Evolutionary conservation across 2,888 invertebrate genomes (phyloP), one percentile per base, ranked within the genome.

Genomic region (Pasiphila rectangulata): DNA sequence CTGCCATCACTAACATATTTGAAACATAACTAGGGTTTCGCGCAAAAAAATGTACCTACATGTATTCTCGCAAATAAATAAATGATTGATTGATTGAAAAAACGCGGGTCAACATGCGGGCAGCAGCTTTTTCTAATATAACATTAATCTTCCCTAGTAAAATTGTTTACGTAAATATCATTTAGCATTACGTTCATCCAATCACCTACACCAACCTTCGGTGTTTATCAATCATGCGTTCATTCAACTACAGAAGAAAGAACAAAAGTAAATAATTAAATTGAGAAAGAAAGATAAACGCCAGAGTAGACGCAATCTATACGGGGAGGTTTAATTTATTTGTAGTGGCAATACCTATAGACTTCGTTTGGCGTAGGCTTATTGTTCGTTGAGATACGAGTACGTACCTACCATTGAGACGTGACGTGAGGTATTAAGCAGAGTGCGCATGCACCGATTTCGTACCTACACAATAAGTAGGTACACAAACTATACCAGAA

Each of bases 141-240:
- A n/a, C n/a, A n/a, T n/a, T n/a, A n/a, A 24, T 5, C 19, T 19
- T 12, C 42, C 20, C 27, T 35, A 35, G 42, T 4, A 23, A 23
- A 30, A 4, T 21, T 35, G 45, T 38, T 38, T 32, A 45, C 19
- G 19, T 10, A n/a, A 9, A 30, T 43, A 47, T 46, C 32, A n/a
- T 19, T 12, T 35, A 41, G 20, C 13, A 42, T 32, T 32, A 32
- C 30, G 29, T 15, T n/a, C 41, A 50, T 45, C 42, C 7, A 21
- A 47, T 49, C 45, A 67, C 73, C 68, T 71, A 61, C 36, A 15
- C 7, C 59, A 64, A 70, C 72, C 72, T 75, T 70, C 56, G 51
- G 36, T 62, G 61, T 69, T 71, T 73, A 63, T 65, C 59, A 51
- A 49, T 40, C 47, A 36, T 54, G 38, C 46, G 69, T 74, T 70